Evolutionary conservation across 2,797 vertebrate genomes (phyloP).

Genomic region (Lagocephalus sceleratus): DNA sequence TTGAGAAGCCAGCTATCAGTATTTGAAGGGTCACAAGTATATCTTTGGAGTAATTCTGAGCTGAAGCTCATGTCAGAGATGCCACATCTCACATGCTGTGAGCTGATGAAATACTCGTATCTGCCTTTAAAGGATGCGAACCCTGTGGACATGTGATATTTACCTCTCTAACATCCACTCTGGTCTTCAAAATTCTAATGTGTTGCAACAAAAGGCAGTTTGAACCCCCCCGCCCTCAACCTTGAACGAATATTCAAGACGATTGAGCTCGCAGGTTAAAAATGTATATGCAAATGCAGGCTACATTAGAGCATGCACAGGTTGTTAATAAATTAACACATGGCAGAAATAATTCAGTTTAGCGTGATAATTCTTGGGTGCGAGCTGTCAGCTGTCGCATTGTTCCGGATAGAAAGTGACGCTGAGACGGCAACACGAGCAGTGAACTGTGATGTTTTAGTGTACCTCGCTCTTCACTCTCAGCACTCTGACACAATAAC

Average conservation of each 20-base stretch:
- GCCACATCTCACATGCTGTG: slow-evolving; percentile 66
- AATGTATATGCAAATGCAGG: slow-evolving; percentile 84
- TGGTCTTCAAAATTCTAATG: slow-evolving; percentile 61
- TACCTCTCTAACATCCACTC: slow-evolving; percentile 37
- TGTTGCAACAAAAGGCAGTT: slow-evolving; percentile 57
- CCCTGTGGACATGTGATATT: slow-evolving; percentile 68
- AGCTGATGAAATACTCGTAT: slow-evolving; percentile 72
- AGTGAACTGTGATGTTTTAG: slow-evolving; percentile 81
- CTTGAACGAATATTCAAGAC: slow-evolving; percentile 71
- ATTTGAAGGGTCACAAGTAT: slow-evolving; percentile 48
- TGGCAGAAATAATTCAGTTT: slow-evolving; percentile 95
- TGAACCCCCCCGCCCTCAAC: slow-evolving; percentile 37
- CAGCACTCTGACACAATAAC: slow-evolving; percentile 70
- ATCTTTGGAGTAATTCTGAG: slow-evolving; percentile 34
- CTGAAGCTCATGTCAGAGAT: slow-evolving; percentile 45
- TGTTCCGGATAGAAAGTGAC: slow-evolving; percentile 78
- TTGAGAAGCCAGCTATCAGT: slow-evolving; percentile 40
- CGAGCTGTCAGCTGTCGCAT: slow-evolving; percentile 90
- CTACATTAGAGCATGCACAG: slow-evolving; percentile 84
- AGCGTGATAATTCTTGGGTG: slow-evolving; percentile 88
- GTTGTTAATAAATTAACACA: slow-evolving; percentile 89
- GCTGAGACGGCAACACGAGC: slow-evolving; percentile 81
- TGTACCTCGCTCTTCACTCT: slow-evolving; percentile 69
- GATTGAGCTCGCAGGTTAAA: slow-evolving; percentile 78
- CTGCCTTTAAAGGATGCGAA: slow-evolving; percentile 73